phyloP scores from a whole-genome alignment of 2,797 vertebrate genomes.

The Pseudopleuronectes americanus region DNA sequence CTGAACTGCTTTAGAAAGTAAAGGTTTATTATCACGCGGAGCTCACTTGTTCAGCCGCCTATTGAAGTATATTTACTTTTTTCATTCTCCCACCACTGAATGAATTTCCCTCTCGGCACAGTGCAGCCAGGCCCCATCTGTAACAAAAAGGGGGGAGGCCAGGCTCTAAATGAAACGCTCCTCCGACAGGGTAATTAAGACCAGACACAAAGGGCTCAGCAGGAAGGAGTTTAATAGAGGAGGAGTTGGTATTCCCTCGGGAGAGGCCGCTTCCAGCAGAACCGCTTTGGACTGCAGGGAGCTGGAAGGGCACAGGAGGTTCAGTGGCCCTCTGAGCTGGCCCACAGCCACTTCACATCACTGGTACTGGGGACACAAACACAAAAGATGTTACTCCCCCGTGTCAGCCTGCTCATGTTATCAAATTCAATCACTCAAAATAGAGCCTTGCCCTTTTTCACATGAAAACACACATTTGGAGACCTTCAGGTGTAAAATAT shows the following conservation, averaged over 20 bases:
- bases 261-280: conserved; percentile 48
- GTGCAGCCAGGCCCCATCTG: conserved; percentile 64
- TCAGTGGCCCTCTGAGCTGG: conserved; percentile 37
- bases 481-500: not conserved
- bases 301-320: conserved; percentile 34
- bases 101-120: conserved; percentile 46
- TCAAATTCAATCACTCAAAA: conserved; percentile 12
- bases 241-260: conserved; percentile 72
- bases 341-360: conserved; percentile 45
- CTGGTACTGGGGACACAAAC: not conserved
- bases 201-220: conserved; percentile 82
- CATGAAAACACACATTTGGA: not conserved
- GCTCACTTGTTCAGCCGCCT: conserved; percentile 13
- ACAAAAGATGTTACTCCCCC: conserved; percentile 31
- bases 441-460: not conserved
- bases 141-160: conserved; percentile 58
- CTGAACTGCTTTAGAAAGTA: conserved; percentile 36
- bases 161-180: conserved; percentile 74
- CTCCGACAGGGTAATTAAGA: conserved; percentile 81
- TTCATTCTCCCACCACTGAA: conserved; percentile 51
- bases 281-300: conserved; percentile 47
- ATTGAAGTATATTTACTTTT: conserved; percentile 56
- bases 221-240: conserved; percentile 76
- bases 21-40: conserved; percentile 30
- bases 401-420: conserved; percentile 31